Evolutionary conservation across 2,888 invertebrate species (phyloP), one percentile per base, ranked within the genome.

Genomic region (Clistopyga incitator): DNA sequence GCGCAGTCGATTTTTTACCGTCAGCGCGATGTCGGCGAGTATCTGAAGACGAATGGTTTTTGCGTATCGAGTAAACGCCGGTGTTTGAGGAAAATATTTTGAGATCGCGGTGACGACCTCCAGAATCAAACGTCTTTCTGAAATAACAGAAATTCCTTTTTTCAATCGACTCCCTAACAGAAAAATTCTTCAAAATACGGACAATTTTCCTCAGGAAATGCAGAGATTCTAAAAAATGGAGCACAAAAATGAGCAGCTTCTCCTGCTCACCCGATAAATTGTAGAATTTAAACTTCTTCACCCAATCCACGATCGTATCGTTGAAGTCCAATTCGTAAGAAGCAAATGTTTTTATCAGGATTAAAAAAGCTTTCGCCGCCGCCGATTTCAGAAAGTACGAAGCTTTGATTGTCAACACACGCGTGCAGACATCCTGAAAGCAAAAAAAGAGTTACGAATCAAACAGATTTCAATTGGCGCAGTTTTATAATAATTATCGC

Each of bases 341-440:
- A 0, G 80, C 75, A 72, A 88, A 91, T 11, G 82, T 65, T 61
- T 88, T 77, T 65, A 92, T 88, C 6, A 91, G 86, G 64, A 86
- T 86, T 29, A 81, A 85, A 6, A 91, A 89, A 42, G 86, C 75
- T 50, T 70, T 77, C 3, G 79, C 84, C 3, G 90, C 91, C n/a
- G 88, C 83, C 72, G 82, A 88, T 86, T 88, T 87, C 25, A 87
- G 72, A 50, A 59, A 80, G 38, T 18, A 15, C 3, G 82, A 67
- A 64, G 86, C 85, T 34, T 79, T 77, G 29, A 80, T 85, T 45
- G 65, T 82, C 11, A 92, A 80, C 29, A 86, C 88, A 0, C 38
- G 34, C 42, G 88, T 82, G 42, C 92, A 90, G 38, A 85, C 70
- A 45, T 85, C 78, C 92, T 92, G 68, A 50, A 87, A n/a, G n/a